These are phyloP conservation scores for Dermatemys mawii DNA, from an alignment of 2,113 vertebrate genomes.

Conservation along the genomic window DNA sequence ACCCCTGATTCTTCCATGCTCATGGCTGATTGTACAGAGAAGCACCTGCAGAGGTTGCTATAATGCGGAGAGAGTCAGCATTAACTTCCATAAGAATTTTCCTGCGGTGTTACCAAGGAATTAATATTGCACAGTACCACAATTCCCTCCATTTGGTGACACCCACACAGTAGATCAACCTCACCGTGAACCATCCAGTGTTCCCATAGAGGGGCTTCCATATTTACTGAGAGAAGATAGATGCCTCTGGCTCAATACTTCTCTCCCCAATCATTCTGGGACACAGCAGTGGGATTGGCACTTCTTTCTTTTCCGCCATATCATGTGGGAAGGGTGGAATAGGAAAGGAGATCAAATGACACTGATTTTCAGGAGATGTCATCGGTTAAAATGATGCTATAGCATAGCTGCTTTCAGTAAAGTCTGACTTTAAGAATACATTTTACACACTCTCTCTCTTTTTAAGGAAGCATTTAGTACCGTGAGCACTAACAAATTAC, in stretches of 20 bases:
- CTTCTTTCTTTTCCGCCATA: not conserved
- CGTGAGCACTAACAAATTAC: not conserved
- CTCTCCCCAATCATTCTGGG: not conserved
- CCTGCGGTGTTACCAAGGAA: not conserved
- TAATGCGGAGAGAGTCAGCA: not conserved
- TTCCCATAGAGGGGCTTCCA: not conserved
- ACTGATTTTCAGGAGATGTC: not conserved
- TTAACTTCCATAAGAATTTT: not conserved
- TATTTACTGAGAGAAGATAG: not conserved
- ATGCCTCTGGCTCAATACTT: not conserved
- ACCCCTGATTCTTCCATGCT: not conserved
- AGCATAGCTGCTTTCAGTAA: not conserved
- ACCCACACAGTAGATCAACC: not conserved
- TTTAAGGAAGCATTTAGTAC: not conserved
- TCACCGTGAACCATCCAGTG: not conserved
- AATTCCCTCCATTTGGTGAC: not conserved
- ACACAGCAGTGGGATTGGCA: not conserved
- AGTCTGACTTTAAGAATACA: not conserved
- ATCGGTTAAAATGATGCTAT: not conserved
- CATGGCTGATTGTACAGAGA: not conserved
- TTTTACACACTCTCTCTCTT: not conserved
- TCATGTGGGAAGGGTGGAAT: not conserved
- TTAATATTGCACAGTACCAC: too few relatives aligned
- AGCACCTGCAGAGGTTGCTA: rapidly evolving
- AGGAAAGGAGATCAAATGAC: not conserved